Conservation (phyloP, 1,140 invertebrate species). For the Platyscapa corneri region DNA sequence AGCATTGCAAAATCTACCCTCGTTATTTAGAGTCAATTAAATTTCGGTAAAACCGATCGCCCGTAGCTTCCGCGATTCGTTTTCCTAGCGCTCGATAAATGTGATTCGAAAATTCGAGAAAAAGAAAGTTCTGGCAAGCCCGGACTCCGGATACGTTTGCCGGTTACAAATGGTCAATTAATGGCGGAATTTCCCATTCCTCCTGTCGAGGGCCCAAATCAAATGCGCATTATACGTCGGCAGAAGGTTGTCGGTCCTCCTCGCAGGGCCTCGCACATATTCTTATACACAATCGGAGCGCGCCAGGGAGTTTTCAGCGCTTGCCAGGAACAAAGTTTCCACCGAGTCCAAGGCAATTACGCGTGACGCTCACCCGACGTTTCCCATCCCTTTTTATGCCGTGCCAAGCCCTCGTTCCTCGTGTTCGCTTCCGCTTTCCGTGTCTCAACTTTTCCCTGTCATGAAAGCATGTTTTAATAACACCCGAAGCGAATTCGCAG, state of each 20-base stretch:
- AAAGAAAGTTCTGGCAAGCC: too few species aligned
- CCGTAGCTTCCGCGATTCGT: neutral
- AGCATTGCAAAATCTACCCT: neutral
- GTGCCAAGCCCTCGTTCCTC: neutral
- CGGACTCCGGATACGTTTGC: too few species aligned
- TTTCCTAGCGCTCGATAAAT: neutral
- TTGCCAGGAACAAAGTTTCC: slow-evolving; percentile 13
- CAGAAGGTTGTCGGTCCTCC: neutral
- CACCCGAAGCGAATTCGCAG: neutral
- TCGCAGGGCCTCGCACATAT: neutral
- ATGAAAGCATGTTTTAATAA: neutral
- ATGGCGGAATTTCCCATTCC: neutral
- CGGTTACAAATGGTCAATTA: neutral
- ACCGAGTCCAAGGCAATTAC: slow-evolving; percentile 23
- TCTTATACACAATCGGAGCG: neutral
- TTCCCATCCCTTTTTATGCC: slow-evolving; percentile 2
- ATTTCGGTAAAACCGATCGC: neutral
- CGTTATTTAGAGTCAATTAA: neutral
- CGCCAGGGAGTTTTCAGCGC: neutral
- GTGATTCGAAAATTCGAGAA: too few species aligned
- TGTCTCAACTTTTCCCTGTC: neutral
- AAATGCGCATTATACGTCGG: neutral
- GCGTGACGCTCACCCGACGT: neutral
- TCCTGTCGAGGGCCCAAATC: neutral
- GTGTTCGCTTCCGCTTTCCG: neutral